Conservation (phyloP, 2,888 invertebrate genomes). For the Galerucella pusilla region DNA sequence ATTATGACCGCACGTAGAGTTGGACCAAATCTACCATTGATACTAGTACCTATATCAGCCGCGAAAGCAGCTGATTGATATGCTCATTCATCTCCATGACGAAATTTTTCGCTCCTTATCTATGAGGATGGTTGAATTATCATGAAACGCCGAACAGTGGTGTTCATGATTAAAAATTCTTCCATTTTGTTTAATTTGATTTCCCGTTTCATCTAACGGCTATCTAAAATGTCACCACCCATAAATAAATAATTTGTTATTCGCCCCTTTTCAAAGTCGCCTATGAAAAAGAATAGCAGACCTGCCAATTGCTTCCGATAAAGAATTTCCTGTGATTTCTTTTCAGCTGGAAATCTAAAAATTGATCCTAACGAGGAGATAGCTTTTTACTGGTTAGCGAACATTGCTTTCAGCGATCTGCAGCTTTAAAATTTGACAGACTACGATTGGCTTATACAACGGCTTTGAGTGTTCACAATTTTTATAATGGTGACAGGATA, state of each 20-base stretch:
- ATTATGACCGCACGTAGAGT: too few relatives aligned
- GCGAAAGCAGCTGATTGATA: too few relatives aligned
- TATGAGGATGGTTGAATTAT: too few relatives aligned
- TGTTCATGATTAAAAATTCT: too few relatives aligned
- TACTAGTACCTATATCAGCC: too few relatives aligned
- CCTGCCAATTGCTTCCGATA: slow-evolving; percentile 1
- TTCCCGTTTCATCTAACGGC: too few relatives aligned
- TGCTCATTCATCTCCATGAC: too few relatives aligned
- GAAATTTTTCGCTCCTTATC: too few relatives aligned
- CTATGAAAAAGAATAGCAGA: neutral
- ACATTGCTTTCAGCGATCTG: slow-evolving; percentile 21
- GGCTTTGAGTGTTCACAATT: neutral
- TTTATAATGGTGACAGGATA: slow-evolving; percentile 1
- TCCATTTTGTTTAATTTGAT: too few relatives aligned
- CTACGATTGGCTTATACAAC: slow-evolving; percentile 22
- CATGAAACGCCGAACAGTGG: too few relatives aligned
- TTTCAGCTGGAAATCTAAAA: slow-evolving; percentile 15
- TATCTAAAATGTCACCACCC: too few relatives aligned
- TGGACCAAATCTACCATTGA: too few relatives aligned
- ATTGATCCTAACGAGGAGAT: slow-evolving; percentile 7
- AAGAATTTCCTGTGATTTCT: slow-evolving; percentile 14
- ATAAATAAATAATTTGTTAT: neutral
- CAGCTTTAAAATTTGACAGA: slow-evolving; percentile 29
- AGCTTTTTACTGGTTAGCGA: slow-evolving; percentile 16
- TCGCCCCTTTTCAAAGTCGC: neutral